Evolutionary conservation across 1,140 invertebrate genomes (phyloP).

Genomic region (Ephestia elutella): DNA sequence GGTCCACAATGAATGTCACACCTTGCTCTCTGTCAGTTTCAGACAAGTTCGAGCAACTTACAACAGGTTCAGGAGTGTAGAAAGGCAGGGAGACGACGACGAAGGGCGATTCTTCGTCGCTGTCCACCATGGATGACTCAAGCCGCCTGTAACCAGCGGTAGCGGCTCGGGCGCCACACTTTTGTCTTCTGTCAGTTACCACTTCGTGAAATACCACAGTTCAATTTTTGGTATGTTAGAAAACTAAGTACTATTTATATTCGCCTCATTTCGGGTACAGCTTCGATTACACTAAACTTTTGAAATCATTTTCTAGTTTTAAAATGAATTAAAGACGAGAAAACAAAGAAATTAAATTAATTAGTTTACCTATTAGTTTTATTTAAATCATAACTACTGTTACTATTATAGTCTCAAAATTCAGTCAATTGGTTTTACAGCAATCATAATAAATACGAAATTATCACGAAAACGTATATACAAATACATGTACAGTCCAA

Average conservation of each 20-base stretch:
- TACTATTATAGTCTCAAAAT: too few relatives aligned
- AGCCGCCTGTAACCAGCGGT: constrained; percentile 57
- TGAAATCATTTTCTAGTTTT: too few relatives aligned
- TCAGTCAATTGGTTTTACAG: too few relatives aligned
- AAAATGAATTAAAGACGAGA: too few relatives aligned
- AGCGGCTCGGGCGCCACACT: constrained; percentile 59
- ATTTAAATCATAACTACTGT: too few relatives aligned
- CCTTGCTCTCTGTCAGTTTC: constrained; percentile 33
- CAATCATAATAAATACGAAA: too few relatives aligned
- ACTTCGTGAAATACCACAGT: not conserved
- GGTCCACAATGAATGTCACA: constrained; percentile 65
- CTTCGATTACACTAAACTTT: not conserved
- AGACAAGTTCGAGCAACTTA: constrained; percentile 31
- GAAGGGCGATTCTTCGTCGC: constrained; percentile 67
- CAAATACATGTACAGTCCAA: too few relatives aligned
- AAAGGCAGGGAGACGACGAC: constrained; percentile 68
- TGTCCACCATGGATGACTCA: constrained; percentile 66
- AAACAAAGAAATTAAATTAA: too few relatives aligned
- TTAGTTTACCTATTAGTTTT: too few relatives aligned
- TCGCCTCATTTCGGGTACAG: not conserved
- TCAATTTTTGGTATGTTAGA: not conserved
- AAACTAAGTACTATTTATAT: too few relatives aligned
- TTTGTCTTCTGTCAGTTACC: constrained; percentile 31
- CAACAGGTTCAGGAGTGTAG: constrained; percentile 49
- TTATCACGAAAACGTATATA: too few relatives aligned